Percentiles rank a stretch among this genome's conserved stretches.
Evolutionary conservation across 2,113 vertebrate species (phyloP).

Genomic region (Sula dactylatra): DNA sequence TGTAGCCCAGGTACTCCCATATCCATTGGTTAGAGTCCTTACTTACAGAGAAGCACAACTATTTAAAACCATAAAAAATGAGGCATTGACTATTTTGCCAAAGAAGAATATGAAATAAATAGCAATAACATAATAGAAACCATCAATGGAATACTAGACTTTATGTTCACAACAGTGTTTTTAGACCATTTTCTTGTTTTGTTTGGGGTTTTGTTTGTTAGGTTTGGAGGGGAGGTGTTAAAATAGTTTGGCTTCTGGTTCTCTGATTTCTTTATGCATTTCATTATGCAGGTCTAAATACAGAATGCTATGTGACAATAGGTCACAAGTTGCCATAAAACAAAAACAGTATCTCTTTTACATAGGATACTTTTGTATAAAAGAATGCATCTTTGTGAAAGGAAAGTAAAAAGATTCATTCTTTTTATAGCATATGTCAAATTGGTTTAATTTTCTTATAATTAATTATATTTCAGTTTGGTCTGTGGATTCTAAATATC

Average conservation of each 20-base stretch:
- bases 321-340: not conserved
- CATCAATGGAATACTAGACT: not conserved
- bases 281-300: not conserved
- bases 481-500: not conserved
- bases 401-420: not conserved
- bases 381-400: not conserved
- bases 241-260: not conserved
- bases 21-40: not conserved
- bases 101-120: not conserved
- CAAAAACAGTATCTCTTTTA: not conserved
- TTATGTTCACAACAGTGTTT: not conserved
- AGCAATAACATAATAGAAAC: not conserved
- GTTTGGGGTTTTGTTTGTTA: not conserved
- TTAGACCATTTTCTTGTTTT: not conserved
- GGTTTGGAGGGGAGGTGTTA: not conserved
- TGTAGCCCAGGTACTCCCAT: not conserved
- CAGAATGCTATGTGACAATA: constrained; percentile 16
- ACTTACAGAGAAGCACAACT: not conserved
- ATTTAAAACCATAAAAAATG: not conserved
- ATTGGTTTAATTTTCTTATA: constrained; percentile 15
- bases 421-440: not conserved
- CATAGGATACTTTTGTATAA: not conserved
- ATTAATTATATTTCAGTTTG: not conserved
- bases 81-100: not conserved
- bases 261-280: not conserved